Percentiles rank a stretch among this genome's conserved stretches.
Conservation (phyloP, 2,797 vertebrate genomes). For the Spinus olivaceus region DNA sequence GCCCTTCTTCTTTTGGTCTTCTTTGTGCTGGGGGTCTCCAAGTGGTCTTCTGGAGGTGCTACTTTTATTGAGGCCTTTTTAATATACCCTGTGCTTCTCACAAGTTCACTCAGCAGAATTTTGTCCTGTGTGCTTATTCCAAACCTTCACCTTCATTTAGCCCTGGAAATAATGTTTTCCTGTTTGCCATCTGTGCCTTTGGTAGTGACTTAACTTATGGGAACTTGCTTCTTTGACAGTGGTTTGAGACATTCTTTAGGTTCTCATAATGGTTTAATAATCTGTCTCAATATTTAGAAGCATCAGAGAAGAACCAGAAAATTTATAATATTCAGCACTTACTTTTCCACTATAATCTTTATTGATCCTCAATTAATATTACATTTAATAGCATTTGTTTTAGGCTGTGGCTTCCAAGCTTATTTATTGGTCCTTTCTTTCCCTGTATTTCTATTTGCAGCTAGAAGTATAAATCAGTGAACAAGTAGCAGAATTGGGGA, state of each 20-base stretch:
- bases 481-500: neutral
- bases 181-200: neutral
- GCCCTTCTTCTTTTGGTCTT: neutral
- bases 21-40: neutral
- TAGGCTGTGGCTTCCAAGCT: neutral
- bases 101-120: rapidly evolving
- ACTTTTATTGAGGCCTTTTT: neutral
- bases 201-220: neutral
- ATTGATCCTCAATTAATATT: neutral
- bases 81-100: no score
- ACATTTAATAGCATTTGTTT: neutral
- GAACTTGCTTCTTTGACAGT: neutral
- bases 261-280: neutral
- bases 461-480: neutral
- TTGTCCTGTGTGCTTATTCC: neutral
- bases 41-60: neutral
- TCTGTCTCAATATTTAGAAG: neutral
- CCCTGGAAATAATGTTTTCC: neutral
- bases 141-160: neutral
- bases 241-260: neutral
- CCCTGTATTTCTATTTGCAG: neutral
- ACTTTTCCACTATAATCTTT: neutral
- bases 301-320: neutral
- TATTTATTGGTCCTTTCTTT: neutral
- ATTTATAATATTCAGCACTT: neutral